Percentiles rank a stretch among this genome's conserved stretches.
phyloP scores from a whole-genome alignment of 2,888 invertebrate genomes.

The Cryptocephalus primarius region DNA sequence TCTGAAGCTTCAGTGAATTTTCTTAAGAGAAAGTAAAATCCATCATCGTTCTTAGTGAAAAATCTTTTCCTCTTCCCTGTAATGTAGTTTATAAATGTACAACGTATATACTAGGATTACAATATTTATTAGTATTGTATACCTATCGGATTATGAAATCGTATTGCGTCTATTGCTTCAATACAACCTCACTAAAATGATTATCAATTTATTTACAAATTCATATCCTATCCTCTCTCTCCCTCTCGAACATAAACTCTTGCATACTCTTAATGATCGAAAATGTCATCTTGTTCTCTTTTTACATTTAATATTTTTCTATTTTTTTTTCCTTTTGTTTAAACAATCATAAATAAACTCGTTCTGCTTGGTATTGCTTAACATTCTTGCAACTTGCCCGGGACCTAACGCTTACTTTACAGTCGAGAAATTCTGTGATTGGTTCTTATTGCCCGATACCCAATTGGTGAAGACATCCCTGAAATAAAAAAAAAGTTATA shows the following conservation, averaged over 20 bases:
- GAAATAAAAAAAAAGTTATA: slow-evolving; percentile 34
- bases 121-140: slow-evolving; percentile 22
- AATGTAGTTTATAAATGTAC: slow-evolving; percentile 4
- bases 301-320: neutral
- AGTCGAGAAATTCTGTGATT: slow-evolving; percentile 67
- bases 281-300: slow-evolving; percentile 2
- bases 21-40: slow-evolving; percentile 1
- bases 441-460: slow-evolving; percentile 76
- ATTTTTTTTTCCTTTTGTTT: neutral
- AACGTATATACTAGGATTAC: slow-evolving; percentile 23
- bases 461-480: slow-evolving; percentile 87
- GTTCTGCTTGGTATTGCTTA: slow-evolving; percentile 25
- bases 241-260: slow-evolving; percentile 17
- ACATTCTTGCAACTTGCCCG: slow-evolving; percentile 11
- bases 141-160: slow-evolving; percentile 23
- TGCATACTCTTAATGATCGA: slow-evolving; percentile 13
- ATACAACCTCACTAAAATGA: slow-evolving; percentile 33
- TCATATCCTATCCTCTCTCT: slow-evolving; percentile 24
- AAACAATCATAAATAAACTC: slow-evolving; percentile 5
- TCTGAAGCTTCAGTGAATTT: too few relatives aligned
- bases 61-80: neutral
- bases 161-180: slow-evolving; percentile 34
- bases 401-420: slow-evolving; percentile 52
- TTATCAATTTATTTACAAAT: slow-evolving; percentile 34
- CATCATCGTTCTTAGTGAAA: neutral